Conservation (phyloP, 2,113 vertebrate species). For the Sprattus sprattus region DNA sequence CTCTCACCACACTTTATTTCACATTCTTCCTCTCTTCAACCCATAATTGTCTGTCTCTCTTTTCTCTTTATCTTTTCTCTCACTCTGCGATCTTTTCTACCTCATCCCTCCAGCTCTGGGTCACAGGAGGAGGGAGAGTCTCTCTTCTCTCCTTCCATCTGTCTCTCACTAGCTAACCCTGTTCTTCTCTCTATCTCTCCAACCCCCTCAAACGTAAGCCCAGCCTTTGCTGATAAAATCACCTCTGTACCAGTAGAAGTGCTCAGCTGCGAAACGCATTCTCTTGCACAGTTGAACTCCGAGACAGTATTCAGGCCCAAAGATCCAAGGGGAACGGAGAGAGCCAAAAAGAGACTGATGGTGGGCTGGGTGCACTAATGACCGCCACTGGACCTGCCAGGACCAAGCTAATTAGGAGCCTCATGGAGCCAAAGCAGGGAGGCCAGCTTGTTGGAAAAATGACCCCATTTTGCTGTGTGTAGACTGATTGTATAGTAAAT, state of each 20-base stretch:
- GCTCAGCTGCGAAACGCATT: background rate
- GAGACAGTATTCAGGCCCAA: background rate
- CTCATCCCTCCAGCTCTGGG: background rate
- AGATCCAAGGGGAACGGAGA: background rate
- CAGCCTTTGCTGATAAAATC: background rate
- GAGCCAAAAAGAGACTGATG: background rate
- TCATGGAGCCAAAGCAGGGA: background rate
- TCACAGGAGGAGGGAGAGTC: too few relatives aligned
- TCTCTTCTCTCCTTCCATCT: background rate
- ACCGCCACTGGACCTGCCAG: background rate
- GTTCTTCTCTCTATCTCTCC: constrained; percentile 2
- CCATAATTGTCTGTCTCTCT: background rate
- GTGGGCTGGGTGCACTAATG: background rate
- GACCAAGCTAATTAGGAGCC: constrained; percentile 1
- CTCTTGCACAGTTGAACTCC: background rate
- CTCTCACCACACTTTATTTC: too few relatives aligned
- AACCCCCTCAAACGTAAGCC: background rate
- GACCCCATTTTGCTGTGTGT: background rate
- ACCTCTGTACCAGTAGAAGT: background rate
- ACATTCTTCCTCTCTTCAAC: background rate
- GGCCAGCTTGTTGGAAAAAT: background rate
- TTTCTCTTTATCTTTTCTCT: background rate
- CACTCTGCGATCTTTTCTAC: background rate
- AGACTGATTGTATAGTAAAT: background rate
- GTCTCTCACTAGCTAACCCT: background rate